A percentile compares a stretch with the other conserved stretches of the same genome.
These are phyloP conservation scores for Lepus europaeus DNA, from an alignment of 2,113 vertebrate genomes.

Conservation along the genomic window DNA sequence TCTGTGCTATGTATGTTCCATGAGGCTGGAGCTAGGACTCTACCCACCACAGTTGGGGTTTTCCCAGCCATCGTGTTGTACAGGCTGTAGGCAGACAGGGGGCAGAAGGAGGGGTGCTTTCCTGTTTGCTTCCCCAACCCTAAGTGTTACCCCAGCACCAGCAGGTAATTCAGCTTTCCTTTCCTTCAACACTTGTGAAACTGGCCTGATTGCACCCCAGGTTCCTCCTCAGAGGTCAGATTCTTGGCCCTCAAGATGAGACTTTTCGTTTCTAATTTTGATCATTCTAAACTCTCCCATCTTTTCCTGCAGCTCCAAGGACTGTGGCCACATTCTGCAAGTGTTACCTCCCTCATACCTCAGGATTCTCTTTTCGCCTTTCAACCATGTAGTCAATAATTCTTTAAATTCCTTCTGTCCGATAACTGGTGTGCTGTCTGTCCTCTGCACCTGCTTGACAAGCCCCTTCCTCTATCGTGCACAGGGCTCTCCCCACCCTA, in stretches of 20 bases:
- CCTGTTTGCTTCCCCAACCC: neutral
- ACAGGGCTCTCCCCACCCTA: neutral
- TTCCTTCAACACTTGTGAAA: neutral
- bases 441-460: neutral
- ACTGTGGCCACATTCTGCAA: neutral
- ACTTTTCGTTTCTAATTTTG: neutral
- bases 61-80: neutral
- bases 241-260: neutral
- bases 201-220: neutral
- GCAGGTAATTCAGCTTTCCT: neutral
- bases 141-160: neutral
- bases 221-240: neutral
- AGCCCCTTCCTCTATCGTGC: neutral
- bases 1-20: neutral
- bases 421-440: neutral
- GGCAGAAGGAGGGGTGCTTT: neutral
- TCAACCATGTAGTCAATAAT: neutral
- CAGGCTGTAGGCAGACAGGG: neutral
- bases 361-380: neutral
- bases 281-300: neutral
- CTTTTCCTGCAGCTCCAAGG: neutral
- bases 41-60: neutral
- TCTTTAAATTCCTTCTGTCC: conserved; percentile 2
- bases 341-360: neutral
- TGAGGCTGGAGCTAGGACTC: neutral